These are phyloP conservation scores for Ictalurus furcatus DNA, from an alignment of 2,113 vertebrate species.

Conservation along the genomic window DNA sequence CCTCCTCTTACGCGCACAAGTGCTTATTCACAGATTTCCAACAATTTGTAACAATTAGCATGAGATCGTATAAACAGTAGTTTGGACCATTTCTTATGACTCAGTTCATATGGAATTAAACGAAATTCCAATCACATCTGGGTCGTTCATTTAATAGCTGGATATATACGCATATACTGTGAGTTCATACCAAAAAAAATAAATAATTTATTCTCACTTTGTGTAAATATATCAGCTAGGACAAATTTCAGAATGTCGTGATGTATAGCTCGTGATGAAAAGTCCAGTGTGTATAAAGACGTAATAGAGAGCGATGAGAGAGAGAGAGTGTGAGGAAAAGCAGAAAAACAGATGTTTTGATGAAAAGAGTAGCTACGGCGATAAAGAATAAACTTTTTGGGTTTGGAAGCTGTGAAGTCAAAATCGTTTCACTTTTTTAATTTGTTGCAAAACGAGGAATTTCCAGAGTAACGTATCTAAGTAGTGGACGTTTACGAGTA, in stretches of 20 bases:
- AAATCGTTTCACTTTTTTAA: not conserved
- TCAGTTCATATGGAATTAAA: not conserved
- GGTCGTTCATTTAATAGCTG: not conserved
- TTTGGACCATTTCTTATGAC: not conserved
- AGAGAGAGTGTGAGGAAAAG: not conserved
- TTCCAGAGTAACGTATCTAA: not conserved
- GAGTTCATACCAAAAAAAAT: not conserved
- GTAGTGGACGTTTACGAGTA: not conserved
- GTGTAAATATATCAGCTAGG: not conserved
- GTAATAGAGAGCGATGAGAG: not conserved
- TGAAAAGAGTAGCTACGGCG: not conserved
- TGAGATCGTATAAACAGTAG: not conserved
- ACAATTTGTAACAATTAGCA: not conserved
- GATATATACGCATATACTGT: not conserved
- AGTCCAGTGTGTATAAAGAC: not conserved
- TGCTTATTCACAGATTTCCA: not conserved
- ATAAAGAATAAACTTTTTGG: too few species aligned
- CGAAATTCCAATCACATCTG: not conserved
- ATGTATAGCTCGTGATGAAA: not conserved
- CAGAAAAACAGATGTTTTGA: not conserved
- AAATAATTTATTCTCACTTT: not conserved
- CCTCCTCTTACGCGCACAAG: not conserved
- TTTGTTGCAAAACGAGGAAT: not conserved
- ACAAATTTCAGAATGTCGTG: not conserved
- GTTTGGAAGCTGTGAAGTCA: not conserved